A percentile compares a stretch with the other conserved stretches of the same genome.
phyloP scores from a whole-genome alignment of 2,888 invertebrate species.

The Agrotis puta region DNA sequence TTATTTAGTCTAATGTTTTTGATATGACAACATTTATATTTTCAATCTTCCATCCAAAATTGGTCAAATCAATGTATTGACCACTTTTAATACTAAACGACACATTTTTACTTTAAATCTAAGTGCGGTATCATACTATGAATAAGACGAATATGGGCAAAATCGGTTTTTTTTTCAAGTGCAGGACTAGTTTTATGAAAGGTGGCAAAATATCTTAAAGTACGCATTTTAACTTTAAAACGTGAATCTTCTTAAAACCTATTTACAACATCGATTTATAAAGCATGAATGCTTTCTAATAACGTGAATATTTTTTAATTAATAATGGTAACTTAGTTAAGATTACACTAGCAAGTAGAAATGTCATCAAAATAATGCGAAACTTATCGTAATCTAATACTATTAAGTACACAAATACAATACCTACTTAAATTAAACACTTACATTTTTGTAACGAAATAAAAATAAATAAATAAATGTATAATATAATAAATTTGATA shows the following conservation, averaged over 20 bases:
- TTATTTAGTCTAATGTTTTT: no score
- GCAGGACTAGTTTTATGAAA: constrained; percentile 35
- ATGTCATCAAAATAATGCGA: constrained; percentile 30
- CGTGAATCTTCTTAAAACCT: constrained; percentile 23
- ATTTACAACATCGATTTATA: constrained; percentile 37
- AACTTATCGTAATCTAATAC: constrained; percentile 21
- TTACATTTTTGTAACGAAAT: constrained; percentile 17
- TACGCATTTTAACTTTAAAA: constrained; percentile 12
- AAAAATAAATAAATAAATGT: constrained; percentile 18
- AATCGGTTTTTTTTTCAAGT: background rate
- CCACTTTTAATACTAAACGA: no score
- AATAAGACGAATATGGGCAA: constrained; percentile 8
- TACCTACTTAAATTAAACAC: constrained; percentile 27
- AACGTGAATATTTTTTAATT: constrained; percentile 26
- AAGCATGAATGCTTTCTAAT: constrained; percentile 21
- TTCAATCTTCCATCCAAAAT: background rate
- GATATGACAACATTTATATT: background rate
- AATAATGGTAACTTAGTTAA: constrained; percentile 38
- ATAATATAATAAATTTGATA: background rate
- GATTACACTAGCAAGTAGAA: constrained; percentile 25
- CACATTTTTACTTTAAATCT: constrained; percentile 12
- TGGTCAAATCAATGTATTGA: no score
- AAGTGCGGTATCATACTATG: constrained; percentile 18
- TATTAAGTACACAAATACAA: constrained; percentile 50
- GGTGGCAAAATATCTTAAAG: constrained; percentile 6